phyloP scores from a whole-genome alignment of 2,797 vertebrate genomes.

The Hephaestus fuliginosus region DNA sequence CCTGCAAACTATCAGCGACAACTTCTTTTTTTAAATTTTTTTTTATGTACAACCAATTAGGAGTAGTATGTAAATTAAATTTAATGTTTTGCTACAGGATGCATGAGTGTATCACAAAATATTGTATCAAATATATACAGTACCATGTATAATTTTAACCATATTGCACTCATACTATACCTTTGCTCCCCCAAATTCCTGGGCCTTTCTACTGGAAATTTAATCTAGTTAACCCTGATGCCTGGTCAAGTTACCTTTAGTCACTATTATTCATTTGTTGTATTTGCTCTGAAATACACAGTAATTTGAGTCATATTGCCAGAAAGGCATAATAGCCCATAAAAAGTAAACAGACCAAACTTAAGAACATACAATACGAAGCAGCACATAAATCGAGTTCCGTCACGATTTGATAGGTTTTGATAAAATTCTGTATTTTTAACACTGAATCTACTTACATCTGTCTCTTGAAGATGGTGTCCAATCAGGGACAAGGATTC shows the following conservation, averaged over 20 bases:
- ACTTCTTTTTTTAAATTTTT: not conserved
- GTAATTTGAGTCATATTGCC: not conserved
- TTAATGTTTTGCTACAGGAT: not conserved
- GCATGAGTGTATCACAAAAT: not conserved
- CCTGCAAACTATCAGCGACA: not conserved
- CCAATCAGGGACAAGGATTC: conserved; percentile 96
- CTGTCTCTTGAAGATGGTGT: conserved; percentile 92
- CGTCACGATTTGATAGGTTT: not conserved
- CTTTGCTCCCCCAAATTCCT: not conserved
- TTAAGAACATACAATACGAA: conserved; percentile 2
- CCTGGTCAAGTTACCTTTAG: not conserved
- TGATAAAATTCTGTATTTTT: not conserved
- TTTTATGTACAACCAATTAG: not conserved
- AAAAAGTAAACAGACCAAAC: not conserved
- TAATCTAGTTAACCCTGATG: not conserved
- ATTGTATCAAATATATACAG: not conserved
- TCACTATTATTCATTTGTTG: not conserved
- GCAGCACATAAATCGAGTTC: not conserved
- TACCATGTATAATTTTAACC: not conserved
- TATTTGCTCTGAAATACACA: not conserved
- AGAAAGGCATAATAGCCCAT: not conserved
- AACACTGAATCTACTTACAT: conserved; percentile 81
- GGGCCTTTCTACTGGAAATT: not conserved
- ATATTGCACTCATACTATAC: not conserved
- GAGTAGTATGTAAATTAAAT: not conserved